phyloP scores from a whole-genome alignment of 2,113 vertebrate species.

The Sebastes fasciatus region DNA sequence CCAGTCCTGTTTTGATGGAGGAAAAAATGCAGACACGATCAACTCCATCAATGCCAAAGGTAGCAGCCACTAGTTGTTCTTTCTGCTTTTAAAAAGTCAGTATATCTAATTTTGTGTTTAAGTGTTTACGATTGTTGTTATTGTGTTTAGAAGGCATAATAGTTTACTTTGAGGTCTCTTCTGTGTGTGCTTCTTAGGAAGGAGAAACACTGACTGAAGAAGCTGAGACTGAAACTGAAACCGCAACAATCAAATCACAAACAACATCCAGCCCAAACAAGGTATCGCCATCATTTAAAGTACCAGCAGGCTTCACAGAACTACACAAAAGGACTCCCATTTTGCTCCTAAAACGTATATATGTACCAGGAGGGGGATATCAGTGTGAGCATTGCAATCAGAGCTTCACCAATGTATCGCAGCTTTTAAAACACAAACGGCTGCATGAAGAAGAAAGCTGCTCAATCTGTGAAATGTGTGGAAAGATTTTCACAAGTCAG shows the following conservation, averaged over 20 bases:
- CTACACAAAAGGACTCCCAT: conserved; percentile 1
- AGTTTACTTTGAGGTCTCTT: not conserved
- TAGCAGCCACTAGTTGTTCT: conserved; percentile 1
- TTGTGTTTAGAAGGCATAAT: not conserved
- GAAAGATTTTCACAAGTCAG: conserved; percentile 40
- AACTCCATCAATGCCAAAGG: conserved; percentile 32
- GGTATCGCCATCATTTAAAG: not conserved
- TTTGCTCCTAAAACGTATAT: conserved; percentile 45
- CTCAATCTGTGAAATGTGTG: conserved; percentile 47
- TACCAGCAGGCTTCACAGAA: not conserved
- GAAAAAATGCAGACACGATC: not conserved
- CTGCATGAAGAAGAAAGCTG: conserved; percentile 61
- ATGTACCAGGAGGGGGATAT: conserved; percentile 28
- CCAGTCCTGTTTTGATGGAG: not conserved
- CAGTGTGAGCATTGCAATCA: conserved; percentile 55
- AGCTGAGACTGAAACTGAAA: conserved; percentile 24
- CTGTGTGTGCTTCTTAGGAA: conserved; percentile 39
- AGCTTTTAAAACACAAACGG: conserved; percentile 61
- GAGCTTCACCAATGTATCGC: conserved; percentile 13
- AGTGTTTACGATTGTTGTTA: not conserved
- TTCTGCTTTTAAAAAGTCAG: not conserved
- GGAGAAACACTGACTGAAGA: not conserved
- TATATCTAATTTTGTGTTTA: not conserved
- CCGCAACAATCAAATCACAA: not conserved
- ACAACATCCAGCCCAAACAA: not conserved